A percentile compares a stretch with the other conserved stretches of the same genome.
Conservation (phyloP, 64 coral and sea anemone genomes). For the Montipora foliosa region DNA sequence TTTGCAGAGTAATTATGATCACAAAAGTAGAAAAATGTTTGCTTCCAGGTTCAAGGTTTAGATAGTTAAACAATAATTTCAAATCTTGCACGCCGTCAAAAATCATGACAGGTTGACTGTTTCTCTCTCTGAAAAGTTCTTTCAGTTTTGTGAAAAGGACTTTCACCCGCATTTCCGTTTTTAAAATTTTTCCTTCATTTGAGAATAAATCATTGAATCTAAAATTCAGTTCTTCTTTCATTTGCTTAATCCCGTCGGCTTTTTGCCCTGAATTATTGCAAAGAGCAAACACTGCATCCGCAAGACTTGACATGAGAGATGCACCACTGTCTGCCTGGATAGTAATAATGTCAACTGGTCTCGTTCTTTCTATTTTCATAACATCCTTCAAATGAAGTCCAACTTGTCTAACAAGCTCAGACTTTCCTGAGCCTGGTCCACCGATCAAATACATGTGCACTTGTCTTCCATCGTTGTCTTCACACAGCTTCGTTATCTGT, state of each 20-base stretch:
- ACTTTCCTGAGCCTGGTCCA: slow-evolving; percentile 85
- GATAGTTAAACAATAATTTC: slow-evolving; percentile 66
- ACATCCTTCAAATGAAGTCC: slow-evolving; percentile 63
- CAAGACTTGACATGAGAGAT: slow-evolving; percentile 79
- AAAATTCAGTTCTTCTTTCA: slow-evolving; percentile 79
- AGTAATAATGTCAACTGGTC: slow-evolving; percentile 81
- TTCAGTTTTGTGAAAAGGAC: slow-evolving; percentile 64
- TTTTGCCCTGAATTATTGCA: slow-evolving; percentile 32
- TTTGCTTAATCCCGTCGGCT: slow-evolving; percentile 63
- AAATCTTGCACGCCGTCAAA: slow-evolving; percentile 86
- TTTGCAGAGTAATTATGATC: slow-evolving; percentile 64
- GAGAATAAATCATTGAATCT: slow-evolving; percentile 62
- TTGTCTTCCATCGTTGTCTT: slow-evolving; percentile 49
- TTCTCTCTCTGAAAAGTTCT: slow-evolving; percentile 55
- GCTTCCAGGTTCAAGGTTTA: slow-evolving; percentile 80
- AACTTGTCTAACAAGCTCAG: slow-evolving; percentile 89
- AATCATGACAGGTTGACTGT: slow-evolving; percentile 77
- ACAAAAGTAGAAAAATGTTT: slow-evolving; percentile 41
- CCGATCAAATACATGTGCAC: slow-evolving; percentile 85
- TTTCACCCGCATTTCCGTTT: slow-evolving; percentile 57
- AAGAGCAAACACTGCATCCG: slow-evolving; percentile 65
- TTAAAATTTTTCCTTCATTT: slow-evolving; percentile 50
- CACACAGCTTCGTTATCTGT: slow-evolving; percentile 37
- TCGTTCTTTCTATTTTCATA: not conserved
- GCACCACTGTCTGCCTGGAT: slow-evolving; percentile 60